Conservation (phyloP, 2,113 vertebrate genomes). For the Cyphomyrus discorhynchus region DNA sequence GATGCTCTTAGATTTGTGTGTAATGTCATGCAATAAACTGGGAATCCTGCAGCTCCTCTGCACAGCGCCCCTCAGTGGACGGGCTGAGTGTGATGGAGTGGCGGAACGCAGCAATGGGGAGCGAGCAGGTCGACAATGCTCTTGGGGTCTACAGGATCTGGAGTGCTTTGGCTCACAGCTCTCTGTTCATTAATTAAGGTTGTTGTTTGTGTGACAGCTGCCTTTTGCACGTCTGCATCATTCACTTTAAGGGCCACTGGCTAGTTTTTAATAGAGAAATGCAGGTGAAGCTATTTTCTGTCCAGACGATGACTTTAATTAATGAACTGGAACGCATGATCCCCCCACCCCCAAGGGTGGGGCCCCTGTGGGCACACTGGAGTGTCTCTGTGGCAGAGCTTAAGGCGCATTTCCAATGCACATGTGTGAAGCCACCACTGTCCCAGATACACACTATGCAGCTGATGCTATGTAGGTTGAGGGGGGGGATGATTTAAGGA, state of each 20-base stretch:
- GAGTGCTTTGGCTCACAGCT: neutral
- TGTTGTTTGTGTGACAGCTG: neutral
- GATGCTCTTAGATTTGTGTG: neutral
- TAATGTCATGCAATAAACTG: neutral
- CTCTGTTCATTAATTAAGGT: neutral
- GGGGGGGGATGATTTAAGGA: neutral
- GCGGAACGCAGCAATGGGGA: neutral
- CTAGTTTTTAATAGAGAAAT: neutral
- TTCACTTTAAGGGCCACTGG: neutral
- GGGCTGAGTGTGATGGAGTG: neutral
- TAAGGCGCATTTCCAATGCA: neutral
- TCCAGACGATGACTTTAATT: slow-evolving; percentile 9
- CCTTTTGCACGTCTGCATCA: neutral
- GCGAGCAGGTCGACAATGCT: neutral
- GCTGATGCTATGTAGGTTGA: neutral
- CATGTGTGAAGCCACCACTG: neutral
- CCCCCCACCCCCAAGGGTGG: neutral
- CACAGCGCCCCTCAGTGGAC: neutral
- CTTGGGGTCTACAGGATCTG: neutral
- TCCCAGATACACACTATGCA: neutral
- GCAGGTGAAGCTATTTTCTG: neutral
- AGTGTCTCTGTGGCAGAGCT: neutral
- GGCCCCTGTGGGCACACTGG: neutral
- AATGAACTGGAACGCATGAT: neutral
- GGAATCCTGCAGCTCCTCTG: neutral